Percentiles rank a stretch among this genome's conserved stretches.
Evolutionary conservation across 1,140 invertebrate genomes (phyloP).

Genomic region (Riptortus pedestris): DNA sequence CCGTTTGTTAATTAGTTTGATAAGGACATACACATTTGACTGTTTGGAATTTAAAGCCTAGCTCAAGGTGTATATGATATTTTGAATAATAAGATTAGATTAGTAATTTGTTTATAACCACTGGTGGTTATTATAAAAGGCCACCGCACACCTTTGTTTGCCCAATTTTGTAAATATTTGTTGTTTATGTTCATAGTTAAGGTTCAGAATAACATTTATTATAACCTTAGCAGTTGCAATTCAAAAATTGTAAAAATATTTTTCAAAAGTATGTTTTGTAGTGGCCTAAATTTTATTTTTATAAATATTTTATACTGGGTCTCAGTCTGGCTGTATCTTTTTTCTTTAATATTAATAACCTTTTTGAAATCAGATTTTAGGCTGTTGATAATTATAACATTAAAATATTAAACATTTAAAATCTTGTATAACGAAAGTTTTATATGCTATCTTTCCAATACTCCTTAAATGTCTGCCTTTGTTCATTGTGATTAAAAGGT

Average conservation of each 20-base stretch:
- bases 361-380: too few relatives aligned
- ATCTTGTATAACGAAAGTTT: background rate
- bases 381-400: too few relatives aligned
- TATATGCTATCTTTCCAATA: background rate
- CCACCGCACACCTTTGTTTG: constrained; percentile 25
- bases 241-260: background rate
- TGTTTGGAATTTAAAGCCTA: background rate
- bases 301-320: background rate
- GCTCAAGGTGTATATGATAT: constrained; percentile 6
- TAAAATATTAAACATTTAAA: too few relatives aligned
- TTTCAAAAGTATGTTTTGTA: background rate
- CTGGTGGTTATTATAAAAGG: constrained; percentile 1
- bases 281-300: background rate
- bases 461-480: background rate
- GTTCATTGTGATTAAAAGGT: background rate
- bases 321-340: too few relatives aligned
- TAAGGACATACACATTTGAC: constrained; percentile 7
- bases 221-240: background rate
- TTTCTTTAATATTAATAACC: too few relatives aligned
- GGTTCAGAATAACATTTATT: background rate
- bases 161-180: constrained; percentile 24
- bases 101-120: constrained; percentile 7
- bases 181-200: constrained; percentile 7
- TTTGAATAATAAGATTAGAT: background rate
- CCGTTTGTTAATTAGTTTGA: constrained; percentile 16